phyloP scores from a whole-genome alignment of 2,888 invertebrate species.

The Diloba caeruleocephala region DNA sequence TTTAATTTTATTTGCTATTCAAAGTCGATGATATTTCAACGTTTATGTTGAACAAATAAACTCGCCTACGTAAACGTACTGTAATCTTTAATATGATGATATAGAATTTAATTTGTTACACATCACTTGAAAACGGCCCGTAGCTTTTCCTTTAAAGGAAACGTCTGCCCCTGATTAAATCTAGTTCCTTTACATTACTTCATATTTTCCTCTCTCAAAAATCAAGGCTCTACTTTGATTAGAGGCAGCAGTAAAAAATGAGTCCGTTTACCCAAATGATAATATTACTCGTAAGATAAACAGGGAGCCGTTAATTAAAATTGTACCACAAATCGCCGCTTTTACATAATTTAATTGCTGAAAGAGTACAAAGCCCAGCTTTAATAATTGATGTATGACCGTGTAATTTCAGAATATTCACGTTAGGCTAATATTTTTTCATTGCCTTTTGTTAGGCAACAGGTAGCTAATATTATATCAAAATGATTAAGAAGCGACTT shows the following conservation, averaged over 20 bases:
- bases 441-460: conserved; percentile 4
- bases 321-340: conserved; percentile 26
- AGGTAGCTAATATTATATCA: conserved; percentile 4
- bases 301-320: conserved; percentile 41
- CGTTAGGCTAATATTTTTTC: conserved; percentile 11
- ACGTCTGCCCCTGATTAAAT: too few species aligned
- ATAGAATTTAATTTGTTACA: too few species aligned
- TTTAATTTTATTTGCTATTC: too few species aligned
- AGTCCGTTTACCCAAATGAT: conserved; percentile 20
- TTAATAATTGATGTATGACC: conserved; percentile 44
- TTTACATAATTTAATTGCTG: conserved; percentile 43
- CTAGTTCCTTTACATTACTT: too few species aligned
- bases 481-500: not conserved
- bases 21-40: too few species aligned
- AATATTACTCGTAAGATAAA: conserved; percentile 8
- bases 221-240: not conserved
- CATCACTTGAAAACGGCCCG: too few species aligned
- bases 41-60: too few species aligned
- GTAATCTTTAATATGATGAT: too few species aligned
- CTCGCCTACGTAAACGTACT: too few species aligned
- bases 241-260: too few species aligned
- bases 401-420: conserved; percentile 14
- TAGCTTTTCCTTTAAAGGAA: too few species aligned
- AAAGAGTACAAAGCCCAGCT: conserved; percentile 38
- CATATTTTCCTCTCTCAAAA: too few species aligned